phyloP scores from a whole-genome alignment of 2,113 vertebrate species.

The Rhinoderma darwinii region DNA sequence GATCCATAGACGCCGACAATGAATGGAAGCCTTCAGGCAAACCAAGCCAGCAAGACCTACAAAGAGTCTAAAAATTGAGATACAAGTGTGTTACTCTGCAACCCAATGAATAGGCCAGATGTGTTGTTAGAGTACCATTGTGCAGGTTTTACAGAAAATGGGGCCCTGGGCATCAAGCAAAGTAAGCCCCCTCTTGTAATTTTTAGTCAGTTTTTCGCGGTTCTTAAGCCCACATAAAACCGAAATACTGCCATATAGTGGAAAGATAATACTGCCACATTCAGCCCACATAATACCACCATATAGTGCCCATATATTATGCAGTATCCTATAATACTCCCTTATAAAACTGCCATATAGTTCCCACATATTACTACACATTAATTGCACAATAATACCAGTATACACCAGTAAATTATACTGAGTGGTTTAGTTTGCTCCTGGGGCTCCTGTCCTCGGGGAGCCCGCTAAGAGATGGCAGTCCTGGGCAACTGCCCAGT shows the following conservation, averaged over 20 bases:
- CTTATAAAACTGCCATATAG: too few relatives aligned
- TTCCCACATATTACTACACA: too few relatives aligned
- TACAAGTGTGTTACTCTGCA: neutral
- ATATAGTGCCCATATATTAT: neutral
- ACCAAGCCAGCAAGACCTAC: neutral
- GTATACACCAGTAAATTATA: too few relatives aligned
- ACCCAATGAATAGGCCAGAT: neutral
- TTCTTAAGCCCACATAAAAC: neutral
- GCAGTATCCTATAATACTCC: neutral
- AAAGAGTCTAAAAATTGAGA: neutral
- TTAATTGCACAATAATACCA: too few relatives aligned
- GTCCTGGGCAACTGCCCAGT: too few relatives aligned
- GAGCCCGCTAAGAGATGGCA: too few relatives aligned
- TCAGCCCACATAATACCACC: neutral
- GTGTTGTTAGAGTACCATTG: neutral
- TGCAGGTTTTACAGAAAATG: neutral
- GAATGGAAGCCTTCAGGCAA: neutral
- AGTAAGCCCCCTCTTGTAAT: neutral
- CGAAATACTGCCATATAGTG: neutral
- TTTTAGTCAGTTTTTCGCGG: neutral
- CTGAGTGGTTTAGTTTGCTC: too few relatives aligned
- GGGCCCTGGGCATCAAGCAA: neutral
- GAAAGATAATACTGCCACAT: neutral
- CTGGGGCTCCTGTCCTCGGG: too few relatives aligned
- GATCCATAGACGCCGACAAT: neutral